A percentile compares a stretch with the other conserved stretches of the same genome.
These are phyloP conservation scores for Gymnorhina tibicen DNA, from an alignment of 2,113 vertebrate genomes.

Conservation along the genomic window DNA sequence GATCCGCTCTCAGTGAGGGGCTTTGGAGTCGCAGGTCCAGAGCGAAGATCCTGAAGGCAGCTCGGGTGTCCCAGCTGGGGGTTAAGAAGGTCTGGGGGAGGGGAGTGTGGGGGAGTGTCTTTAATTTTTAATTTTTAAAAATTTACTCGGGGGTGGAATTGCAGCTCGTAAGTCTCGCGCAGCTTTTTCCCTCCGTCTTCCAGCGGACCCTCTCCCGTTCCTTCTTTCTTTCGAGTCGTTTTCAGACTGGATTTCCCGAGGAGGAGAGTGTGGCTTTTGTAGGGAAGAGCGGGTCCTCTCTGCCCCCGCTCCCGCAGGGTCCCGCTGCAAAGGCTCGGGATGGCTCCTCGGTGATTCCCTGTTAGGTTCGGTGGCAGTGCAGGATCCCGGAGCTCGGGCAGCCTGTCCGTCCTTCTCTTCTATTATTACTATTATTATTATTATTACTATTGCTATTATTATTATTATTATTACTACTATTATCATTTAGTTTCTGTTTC, in stretches of 20 bases:
- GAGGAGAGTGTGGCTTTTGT: background rate
- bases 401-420: background rate
- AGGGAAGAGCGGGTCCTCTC: background rate
- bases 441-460: background rate
- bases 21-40: constrained; percentile 26
- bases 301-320: background rate
- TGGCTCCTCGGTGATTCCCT: background rate
- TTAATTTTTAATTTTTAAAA: constrained; percentile 58
- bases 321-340: background rate
- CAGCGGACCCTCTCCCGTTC: background rate
- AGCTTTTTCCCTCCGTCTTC: background rate
- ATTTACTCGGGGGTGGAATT: constrained; percentile 38
- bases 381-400: background rate
- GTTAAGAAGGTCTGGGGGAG: constrained; percentile 47
- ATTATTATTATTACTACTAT: background rate
- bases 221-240: background rate
- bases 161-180: background rate
- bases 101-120: constrained; percentile 52
- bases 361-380: background rate
- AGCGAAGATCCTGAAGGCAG: constrained; percentile 24
- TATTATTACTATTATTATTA: background rate
- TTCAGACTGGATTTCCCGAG: background rate
- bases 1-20: constrained; percentile 57
- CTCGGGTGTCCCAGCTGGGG: constrained; percentile 49
- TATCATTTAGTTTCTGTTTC: constrained; percentile 74